Percentiles rank a stretch among this genome's conserved stretches.
Evolutionary conservation across 2,888 invertebrate genomes (phyloP).

Genomic region (Spicauda simplicius): DNA sequence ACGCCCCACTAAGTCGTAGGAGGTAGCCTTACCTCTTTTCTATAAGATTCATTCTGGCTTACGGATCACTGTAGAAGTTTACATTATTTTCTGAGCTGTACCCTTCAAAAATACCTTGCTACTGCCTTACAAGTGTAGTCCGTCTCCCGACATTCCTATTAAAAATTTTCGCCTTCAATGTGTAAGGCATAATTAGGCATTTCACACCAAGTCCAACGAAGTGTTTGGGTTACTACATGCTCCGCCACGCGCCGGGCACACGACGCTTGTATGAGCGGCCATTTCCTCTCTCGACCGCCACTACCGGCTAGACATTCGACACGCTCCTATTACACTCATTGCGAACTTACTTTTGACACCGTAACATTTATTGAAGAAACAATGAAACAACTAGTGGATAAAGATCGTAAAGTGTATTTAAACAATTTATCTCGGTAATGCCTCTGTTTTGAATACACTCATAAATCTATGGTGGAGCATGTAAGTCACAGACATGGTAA

Average conservation of each 20-base stretch:
- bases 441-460: too few relatives aligned
- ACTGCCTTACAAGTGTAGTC: too few relatives aligned
- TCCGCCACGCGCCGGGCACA: slow-evolving; percentile 65
- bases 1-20: too few relatives aligned
- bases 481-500: too few relatives aligned
- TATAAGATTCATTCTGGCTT: too few relatives aligned
- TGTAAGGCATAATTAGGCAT: background rate
- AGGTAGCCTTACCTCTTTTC: too few relatives aligned
- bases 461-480: too few relatives aligned
- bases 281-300: slow-evolving; percentile 44
- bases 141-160: too few relatives aligned
- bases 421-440: background rate
- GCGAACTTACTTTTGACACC: slow-evolving; percentile 29
- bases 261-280: slow-evolving; percentile 48
- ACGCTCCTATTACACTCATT: slow-evolving; percentile 38
- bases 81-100: too few relatives aligned
- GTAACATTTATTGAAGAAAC: slow-evolving; percentile 22
- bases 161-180: too few relatives aligned
- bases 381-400: background rate
- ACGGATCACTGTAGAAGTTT: too few relatives aligned
- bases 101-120: too few relatives aligned
- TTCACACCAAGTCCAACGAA: background rate
- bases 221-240: slow-evolving; percentile 42
- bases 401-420: background rate
- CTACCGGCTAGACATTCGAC: slow-evolving; percentile 41